A percentile compares a stretch with the other conserved stretches of the same genome.
Evolutionary conservation across 92 coral and sea anemone species (phyloP).

Genomic region (Phenganax stokvisi): DNA sequence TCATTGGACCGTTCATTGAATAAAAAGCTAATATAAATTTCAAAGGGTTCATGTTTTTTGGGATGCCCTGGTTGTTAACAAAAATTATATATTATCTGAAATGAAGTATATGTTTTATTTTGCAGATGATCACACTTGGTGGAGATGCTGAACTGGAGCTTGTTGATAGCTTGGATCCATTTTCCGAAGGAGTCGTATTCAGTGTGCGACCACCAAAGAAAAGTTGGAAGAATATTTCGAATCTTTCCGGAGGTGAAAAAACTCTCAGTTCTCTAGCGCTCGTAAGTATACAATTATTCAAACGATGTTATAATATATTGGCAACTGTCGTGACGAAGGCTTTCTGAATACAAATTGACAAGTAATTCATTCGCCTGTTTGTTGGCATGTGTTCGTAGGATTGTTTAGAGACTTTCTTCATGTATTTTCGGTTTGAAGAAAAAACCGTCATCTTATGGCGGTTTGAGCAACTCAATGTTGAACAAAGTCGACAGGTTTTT

Average conservation of each 20-base stretch:
- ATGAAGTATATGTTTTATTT: not conserved
- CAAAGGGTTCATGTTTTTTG: no score
- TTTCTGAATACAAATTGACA: no score
- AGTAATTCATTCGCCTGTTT: no score
- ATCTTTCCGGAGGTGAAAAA: slow-evolving; percentile 98
- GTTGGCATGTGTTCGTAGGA: no score
- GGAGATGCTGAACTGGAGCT: slow-evolving; percentile 97
- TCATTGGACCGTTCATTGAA: no score
- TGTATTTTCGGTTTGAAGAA: no score
- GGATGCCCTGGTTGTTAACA: not conserved
- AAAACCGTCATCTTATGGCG: no score
- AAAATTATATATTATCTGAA: not conserved
- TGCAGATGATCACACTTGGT: slow-evolving; percentile 94
- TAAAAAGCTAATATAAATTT: no score
- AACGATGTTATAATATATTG: not conserved
- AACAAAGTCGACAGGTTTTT: no score
- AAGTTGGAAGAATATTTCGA: slow-evolving; percentile 98
- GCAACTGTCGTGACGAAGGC: no score
- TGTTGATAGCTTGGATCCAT: slow-evolving; percentile 98
- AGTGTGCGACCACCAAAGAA: slow-evolving; percentile 98
- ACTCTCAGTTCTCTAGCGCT: slow-evolving; percentile 90
- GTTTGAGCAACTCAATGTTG: no score
- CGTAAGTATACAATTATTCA: slow-evolving; percentile 50
- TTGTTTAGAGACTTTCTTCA: no score
- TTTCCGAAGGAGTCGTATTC: slow-evolving; percentile 98